phyloP scores from a whole-genome alignment of 2,113 vertebrate genomes.

The rat (Rattus norvegicus) region GRCr8 NC_086032.1:64156001-64156500 shows the following conservation, averaged over 20 bases:
- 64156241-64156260: neutral
- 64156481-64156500: neutral
- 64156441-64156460: neutral
- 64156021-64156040: neutral
- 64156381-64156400: neutral
- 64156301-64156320: neutral
- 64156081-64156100: neutral
- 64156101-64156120: neutral
- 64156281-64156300: neutral
- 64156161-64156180: neutral
- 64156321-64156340: neutral
- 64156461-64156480: neutral
- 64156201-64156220: neutral
- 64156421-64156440: neutral
- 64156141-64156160: neutral
- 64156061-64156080: neutral
- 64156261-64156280: neutral
- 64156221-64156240: neutral
- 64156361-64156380: neutral
- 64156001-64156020: neutral
- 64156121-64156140: neutral
- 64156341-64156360: neutral
- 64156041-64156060: neutral
- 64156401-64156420: neutral
- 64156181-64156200: neutral